These are phyloP conservation scores for Condylura cristata DNA, from an alignment of 2,113 vertebrate species.

Conservation along the genomic window DNA sequence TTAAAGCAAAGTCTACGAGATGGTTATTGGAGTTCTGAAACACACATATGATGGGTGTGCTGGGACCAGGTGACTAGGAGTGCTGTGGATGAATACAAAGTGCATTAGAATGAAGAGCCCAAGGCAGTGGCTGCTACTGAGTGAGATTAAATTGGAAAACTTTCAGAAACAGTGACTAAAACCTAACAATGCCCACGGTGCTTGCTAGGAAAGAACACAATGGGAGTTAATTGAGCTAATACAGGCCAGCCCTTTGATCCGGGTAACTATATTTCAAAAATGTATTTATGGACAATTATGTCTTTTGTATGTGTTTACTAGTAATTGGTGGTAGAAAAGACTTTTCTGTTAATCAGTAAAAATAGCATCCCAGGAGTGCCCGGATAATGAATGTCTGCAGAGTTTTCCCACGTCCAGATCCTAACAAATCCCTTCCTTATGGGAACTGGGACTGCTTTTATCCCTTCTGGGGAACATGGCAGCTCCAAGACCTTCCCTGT, in stretches of 20 bases:
- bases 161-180: not conserved
- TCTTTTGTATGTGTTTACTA: not conserved
- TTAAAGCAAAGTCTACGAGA: not conserved
- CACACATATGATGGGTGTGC: not conserved
- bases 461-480: not conserved
- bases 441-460: not conserved
- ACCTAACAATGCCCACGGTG: not conserved
- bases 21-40: not conserved
- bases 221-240: slow-evolving; percentile 51
- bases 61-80: not conserved
- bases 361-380: not conserved
- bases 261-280: slow-evolving; percentile 31
- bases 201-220: not conserved
- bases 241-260: not conserved
- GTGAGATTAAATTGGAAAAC: slow-evolving; percentile 42
- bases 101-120: slow-evolving; percentile 23
- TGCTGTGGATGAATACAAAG: not conserved
- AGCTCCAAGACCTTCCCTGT: not conserved
- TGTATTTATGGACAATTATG: not conserved
- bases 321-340: not conserved
- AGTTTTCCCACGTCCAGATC: not conserved
- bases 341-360: not conserved
- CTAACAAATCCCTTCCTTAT: not conserved
- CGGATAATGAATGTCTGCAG: not conserved
- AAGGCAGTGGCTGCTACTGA: not conserved